A percentile compares a stretch with the other conserved stretches of the same genome.
phyloP scores from a whole-genome alignment of 1,140 invertebrate genomes.

The Pseudomyrmex gracilis region DNA sequence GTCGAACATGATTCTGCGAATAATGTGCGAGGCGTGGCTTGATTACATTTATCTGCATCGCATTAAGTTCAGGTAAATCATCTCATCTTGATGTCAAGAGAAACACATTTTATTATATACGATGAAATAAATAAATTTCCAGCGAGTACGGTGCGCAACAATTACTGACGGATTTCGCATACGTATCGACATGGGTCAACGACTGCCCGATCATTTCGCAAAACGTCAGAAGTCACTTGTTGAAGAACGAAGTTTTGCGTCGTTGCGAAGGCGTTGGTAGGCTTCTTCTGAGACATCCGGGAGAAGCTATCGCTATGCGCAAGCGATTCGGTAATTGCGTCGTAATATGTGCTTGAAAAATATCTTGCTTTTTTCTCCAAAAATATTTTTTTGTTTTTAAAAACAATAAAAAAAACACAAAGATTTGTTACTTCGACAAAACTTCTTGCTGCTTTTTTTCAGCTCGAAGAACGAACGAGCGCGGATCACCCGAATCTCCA shows the following conservation, averaged over 20 bases:
- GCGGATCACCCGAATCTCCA: slow-evolving; percentile 76
- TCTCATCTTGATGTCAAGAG: neutral
- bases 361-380: neutral
- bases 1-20: slow-evolving; percentile 91
- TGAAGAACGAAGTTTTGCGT: slow-evolving; percentile 91
- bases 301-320: slow-evolving; percentile 90
- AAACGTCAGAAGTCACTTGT: slow-evolving; percentile 88
- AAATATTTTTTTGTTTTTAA: neutral
- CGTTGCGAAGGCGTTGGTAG: slow-evolving; percentile 93
- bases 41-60: slow-evolving; percentile 93
- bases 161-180: slow-evolving; percentile 90
- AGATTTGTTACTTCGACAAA: too few relatives aligned
- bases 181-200: slow-evolving; percentile 90
- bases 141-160: slow-evolving; percentile 90
- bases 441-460: slow-evolving; percentile 63
- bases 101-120: too few relatives aligned
- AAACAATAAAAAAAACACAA: too few relatives aligned
- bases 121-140: slow-evolving; percentile 42
- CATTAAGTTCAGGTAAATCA: slow-evolving; percentile 90
- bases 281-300: slow-evolving; percentile 90
- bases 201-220: slow-evolving; percentile 86
- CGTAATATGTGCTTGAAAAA: neutral
- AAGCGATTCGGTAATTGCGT: slow-evolving; percentile 79
- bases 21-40: slow-evolving; percentile 94
- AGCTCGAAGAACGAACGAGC: slow-evolving; percentile 75